A percentile compares a stretch with the other conserved stretches of the same genome.
These are phyloP conservation scores for Drosophila leontia DNA, from an alignment of 1,140 invertebrate genomes.

Conservation along the genomic window DNA sequence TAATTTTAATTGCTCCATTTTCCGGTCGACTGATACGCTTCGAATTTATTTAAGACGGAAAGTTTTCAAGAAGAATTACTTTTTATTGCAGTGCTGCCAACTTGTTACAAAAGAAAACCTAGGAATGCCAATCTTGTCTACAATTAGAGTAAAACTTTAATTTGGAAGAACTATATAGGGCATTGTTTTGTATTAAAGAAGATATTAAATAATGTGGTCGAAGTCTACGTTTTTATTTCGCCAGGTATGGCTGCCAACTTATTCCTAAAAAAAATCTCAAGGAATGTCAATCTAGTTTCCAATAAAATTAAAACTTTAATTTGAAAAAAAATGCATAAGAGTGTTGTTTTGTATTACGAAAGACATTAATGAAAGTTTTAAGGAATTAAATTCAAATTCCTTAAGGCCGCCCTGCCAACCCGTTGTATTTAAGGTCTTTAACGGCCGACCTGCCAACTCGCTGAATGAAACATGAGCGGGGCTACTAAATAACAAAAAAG, in stretches of 20 bases:
- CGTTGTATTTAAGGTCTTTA: neutral
- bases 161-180: neutral
- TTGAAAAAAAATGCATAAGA: too few species aligned
- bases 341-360: too few species aligned
- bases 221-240: neutral
- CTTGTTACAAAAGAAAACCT: neutral
- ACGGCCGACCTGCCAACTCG: constrained; percentile 20
- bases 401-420: neutral
- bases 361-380: too few species aligned
- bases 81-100: constrained; percentile 1
- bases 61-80: neutral
- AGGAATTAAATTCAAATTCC: neutral
- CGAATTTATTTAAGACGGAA: neutral
- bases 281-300: neutral
- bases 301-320: neutral
- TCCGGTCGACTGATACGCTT: constrained; percentile 4
- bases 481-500: constrained; percentile 18
- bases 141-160: neutral
- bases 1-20: constrained; percentile 49
- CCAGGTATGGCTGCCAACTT: neutral
- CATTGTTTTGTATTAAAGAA: neutral
- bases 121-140: too few species aligned
- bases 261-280: neutral
- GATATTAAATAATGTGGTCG: neutral
- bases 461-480: constrained; percentile 26